Base-by-base conservation (phyloP, 64 coral and sea anemone genomes). In the Orbicella faveolata region DNA sequence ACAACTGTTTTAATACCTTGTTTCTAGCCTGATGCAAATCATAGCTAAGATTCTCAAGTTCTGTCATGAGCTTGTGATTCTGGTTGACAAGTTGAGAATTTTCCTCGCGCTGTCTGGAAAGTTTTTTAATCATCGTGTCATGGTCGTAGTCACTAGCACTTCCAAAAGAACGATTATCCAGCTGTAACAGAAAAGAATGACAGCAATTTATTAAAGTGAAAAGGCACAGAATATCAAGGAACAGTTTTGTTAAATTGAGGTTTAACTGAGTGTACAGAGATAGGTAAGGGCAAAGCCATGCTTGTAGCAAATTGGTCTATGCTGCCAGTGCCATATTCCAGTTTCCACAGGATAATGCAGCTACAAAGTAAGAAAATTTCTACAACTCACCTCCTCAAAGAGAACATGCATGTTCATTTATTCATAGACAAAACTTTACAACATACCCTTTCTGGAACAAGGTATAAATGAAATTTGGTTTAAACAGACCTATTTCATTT, bases 41-140 rank as follows among this genome's bases (percentile, higher is more conserved):
- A 89, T 93, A 99, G 61, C 97, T 95, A 35, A 95, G 83, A 76
- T 99, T 99, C 80, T 99, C 97, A 37, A 99, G 88, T 85, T 99
- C 97, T 53, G 94, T 95, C 97, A 99, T 99, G 13, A 99, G 74
- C 52, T 99, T 99, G 70, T 99, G 94, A 66, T 99, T 99, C 65
- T 99, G 97, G 78, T 79, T 91, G 77, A 99, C 94, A 84, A 99
- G 91, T 44, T 95, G 94, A n/a, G 97, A 88, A 44, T 99, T 99
- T 77, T 99, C 94, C 39, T 99, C 97, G 52, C 97, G 81, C 16
- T 96, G 90, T 61, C 52, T 88, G 54, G 63, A 90, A 61, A 99
- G 79, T 86, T 94, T 99, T 63, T 84, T 99, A 66, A 92, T 82
- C 63, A 99, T 89, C 35, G 88, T 94, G 30, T 99, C 94, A 83